Conservation (phyloP, 2,797 vertebrate genomes). For the Oryzias sinensis region DNA sequence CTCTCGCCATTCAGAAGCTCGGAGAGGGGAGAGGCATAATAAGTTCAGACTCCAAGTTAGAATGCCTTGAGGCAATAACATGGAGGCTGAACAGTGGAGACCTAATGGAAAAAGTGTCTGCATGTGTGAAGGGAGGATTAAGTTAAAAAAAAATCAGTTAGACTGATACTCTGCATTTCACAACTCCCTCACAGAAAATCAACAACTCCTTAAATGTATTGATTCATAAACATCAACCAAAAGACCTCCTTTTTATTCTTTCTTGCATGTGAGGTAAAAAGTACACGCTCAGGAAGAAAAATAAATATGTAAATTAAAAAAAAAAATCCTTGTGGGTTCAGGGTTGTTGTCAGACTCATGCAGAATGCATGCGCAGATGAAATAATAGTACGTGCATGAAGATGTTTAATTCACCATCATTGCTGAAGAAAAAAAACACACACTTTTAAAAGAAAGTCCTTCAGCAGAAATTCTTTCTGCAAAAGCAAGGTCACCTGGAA, state of each 20-base stretch:
- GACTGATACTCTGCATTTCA: constrained; percentile 3
- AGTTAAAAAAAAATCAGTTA: constrained; percentile 7
- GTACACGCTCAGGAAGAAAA: neutral
- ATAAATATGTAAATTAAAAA: constrained; percentile 8
- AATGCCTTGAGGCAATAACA: constrained; percentile 61
- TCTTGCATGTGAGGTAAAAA: constrained; percentile 12
- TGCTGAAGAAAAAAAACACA: neutral
- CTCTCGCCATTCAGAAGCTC: constrained; percentile 51
- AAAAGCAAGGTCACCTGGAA: constrained; percentile 41
- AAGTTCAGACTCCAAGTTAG: constrained; percentile 64
- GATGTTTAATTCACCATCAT: neutral
- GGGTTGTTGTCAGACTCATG: neutral
- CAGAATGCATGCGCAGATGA: neutral
- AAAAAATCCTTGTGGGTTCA: constrained; percentile 9
- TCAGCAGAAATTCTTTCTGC: constrained; percentile 20
- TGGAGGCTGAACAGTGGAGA: constrained; percentile 54
- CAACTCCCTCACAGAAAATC: constrained; percentile 6
- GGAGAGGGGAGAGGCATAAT: constrained; percentile 56
- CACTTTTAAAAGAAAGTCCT: neutral
- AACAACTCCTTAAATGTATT: constrained; percentile 17
- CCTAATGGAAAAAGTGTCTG: constrained; percentile 45
- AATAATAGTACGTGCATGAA: neutral
- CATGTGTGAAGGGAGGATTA: constrained; percentile 27
- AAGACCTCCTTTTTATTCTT: neutral
- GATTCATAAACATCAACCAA: constrained; percentile 14